Conservation (phyloP, 2,888 invertebrate species). For the Eutolmus rufibarbis region DNA sequence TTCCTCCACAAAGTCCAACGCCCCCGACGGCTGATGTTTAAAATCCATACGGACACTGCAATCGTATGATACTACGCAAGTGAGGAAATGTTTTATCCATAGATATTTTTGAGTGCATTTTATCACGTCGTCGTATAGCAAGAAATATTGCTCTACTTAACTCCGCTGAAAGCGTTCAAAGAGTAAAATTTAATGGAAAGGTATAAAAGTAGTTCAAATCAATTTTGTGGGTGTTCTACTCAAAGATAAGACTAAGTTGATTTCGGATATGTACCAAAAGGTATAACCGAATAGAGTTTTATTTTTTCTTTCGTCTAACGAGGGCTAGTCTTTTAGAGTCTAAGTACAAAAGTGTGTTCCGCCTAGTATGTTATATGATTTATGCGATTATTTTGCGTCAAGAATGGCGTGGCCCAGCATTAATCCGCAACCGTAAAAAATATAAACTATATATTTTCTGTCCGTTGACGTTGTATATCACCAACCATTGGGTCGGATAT, state of each 20-base stretch:
- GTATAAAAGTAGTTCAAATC: conserved; percentile 3
- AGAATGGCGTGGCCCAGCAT: background rate
- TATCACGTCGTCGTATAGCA: background rate
- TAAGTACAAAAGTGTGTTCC: background rate
- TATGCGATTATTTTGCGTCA: background rate
- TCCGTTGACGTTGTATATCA: background rate
- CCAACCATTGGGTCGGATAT: background rate
- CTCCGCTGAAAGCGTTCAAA: background rate
- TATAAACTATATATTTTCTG: background rate
- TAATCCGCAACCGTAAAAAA: background rate
- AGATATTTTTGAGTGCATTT: background rate
- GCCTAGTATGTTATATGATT: background rate
- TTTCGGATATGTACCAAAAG: background rate
- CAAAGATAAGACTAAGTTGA: background rate
- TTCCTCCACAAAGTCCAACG: background rate
- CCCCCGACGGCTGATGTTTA: background rate
- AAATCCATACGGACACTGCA: background rate
- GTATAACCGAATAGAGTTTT: background rate
- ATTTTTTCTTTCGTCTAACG: background rate
- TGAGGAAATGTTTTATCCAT: conserved; percentile 1
- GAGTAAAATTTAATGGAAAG: background rate
- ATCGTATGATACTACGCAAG: background rate
- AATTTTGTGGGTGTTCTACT: conserved; percentile 13
- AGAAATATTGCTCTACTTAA: background rate
- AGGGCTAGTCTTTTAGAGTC: background rate